phyloP scores from a whole-genome alignment of 2,888 invertebrate genomes.

The Netelia melanura region DNA sequence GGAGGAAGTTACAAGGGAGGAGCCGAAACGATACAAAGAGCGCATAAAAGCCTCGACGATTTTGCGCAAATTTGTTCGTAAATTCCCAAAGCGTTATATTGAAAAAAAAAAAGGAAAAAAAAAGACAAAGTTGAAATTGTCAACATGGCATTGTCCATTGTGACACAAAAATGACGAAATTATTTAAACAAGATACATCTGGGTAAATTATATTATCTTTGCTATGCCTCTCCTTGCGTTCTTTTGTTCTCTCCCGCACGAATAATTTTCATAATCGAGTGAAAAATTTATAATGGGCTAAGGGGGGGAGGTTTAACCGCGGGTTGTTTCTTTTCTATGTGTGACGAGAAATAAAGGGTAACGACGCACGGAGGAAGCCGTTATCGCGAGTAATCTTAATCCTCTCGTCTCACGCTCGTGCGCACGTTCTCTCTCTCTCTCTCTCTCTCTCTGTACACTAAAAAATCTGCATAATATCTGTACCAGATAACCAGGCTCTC shows the following conservation, averaged over 20 bases:
- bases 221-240: background rate
- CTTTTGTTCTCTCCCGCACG: background rate
- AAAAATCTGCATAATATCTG: constrained; percentile 18
- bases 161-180: no score
- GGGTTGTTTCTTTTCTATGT: constrained; percentile 6
- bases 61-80: no score
- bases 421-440: background rate
- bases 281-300: constrained; percentile 52
- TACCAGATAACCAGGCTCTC: background rate
- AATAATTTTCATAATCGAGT: constrained; percentile 44
- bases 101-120: no score
- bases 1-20: background rate
- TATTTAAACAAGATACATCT: no score
- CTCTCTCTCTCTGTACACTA: background rate
- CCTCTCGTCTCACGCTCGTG: constrained; percentile 61
- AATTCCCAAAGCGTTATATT: no score
- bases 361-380: constrained; percentile 7
- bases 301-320: background rate
- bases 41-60: no score
- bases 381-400: constrained; percentile 54
- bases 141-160: no score
- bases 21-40: no score
- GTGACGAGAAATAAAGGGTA: background rate
- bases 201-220: background rate
- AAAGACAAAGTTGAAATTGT: no score